These are phyloP conservation scores for Linepithema humile DNA, from an alignment of 1,140 invertebrate species.

Conservation along the genomic window DNA sequence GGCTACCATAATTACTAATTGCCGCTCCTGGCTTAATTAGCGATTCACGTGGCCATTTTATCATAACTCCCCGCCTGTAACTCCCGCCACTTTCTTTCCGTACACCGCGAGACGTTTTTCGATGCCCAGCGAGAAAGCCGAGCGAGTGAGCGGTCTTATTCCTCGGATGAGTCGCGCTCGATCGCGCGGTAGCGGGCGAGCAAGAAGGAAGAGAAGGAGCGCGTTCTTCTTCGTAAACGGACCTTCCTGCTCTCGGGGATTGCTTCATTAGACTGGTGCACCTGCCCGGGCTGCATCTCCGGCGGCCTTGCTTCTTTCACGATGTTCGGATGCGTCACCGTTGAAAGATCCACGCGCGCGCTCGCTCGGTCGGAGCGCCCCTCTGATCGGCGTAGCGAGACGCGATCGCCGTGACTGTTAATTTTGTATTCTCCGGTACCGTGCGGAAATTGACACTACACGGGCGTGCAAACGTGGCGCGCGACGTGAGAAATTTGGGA, in stretches of 20 bases:
- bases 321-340: background rate
- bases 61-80: conserved; percentile 12
- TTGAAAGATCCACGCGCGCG: background rate
- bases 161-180: background rate
- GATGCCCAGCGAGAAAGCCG: conserved; percentile 22
- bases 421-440: background rate
- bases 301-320: conserved; percentile 33
- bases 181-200: background rate
- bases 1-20: conserved; percentile 80
- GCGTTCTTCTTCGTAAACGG: conserved; percentile 41
- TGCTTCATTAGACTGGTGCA: conserved; percentile 69
- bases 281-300: conserved; percentile 37
- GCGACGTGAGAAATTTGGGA: background rate
- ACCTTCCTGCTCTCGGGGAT: conserved; percentile 53
- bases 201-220: background rate
- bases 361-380: background rate
- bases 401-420: background rate
- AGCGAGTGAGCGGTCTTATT: background rate
- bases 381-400: background rate
- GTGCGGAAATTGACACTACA: background rate
- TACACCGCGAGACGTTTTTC: conserved; percentile 19
- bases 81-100: conserved; percentile 29
- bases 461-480: background rate
- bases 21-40: conserved; percentile 77
- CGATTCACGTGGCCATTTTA: conserved; percentile 68